These are phyloP conservation scores for Falcunculus frontatus DNA, from an alignment of 2,113 vertebrate genomes.

Conservation along the genomic window DNA sequence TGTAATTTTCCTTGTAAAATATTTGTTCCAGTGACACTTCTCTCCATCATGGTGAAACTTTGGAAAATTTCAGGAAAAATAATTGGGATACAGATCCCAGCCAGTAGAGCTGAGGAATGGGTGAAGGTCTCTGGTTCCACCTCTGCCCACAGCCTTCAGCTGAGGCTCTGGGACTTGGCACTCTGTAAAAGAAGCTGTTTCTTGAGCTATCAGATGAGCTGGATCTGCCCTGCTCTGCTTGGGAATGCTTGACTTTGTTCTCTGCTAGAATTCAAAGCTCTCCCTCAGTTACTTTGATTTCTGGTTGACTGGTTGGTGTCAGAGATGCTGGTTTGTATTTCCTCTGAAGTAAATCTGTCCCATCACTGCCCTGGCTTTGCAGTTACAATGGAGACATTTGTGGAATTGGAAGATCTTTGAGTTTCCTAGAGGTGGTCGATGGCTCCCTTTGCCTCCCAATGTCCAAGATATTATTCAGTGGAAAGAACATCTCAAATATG, in stretches of 20 bases:
- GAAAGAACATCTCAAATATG: background rate
- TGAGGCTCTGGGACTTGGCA: background rate
- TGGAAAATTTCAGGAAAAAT: background rate
- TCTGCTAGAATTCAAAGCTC: background rate
- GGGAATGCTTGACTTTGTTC: background rate
- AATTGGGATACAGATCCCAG: background rate
- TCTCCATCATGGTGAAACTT: background rate
- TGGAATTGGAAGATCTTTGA: background rate
- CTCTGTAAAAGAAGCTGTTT: background rate
- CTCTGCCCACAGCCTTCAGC: background rate
- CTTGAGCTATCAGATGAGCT: background rate
- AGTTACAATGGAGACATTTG: fast-evolving
- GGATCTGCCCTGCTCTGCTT: background rate
- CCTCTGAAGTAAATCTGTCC: background rate
- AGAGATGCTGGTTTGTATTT: background rate
- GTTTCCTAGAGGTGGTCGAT: background rate
- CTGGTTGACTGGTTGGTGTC: background rate
- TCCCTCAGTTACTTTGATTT: background rate
- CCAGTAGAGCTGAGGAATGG: background rate
- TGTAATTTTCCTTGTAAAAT: background rate
- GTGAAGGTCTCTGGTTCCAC: background rate
- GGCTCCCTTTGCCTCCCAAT: background rate
- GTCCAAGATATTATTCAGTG: background rate
- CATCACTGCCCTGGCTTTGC: background rate
- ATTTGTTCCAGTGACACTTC: background rate